Percentiles rank a stretch among this genome's conserved stretches.
Evolutionary conservation across 23 tunicate species (phyloP).

Genomic region (Trididemnum clinides): DNA sequence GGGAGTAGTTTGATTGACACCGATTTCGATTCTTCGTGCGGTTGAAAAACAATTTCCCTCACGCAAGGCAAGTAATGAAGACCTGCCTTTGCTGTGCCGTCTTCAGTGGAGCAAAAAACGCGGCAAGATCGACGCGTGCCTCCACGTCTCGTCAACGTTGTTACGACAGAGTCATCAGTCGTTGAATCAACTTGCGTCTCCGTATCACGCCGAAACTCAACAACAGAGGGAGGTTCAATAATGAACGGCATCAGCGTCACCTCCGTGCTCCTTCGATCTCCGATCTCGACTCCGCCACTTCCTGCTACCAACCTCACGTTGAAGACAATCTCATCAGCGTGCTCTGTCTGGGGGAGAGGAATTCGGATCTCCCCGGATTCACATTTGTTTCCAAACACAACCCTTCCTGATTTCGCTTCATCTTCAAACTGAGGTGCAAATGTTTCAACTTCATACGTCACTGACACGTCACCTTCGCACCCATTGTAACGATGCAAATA

Average conservation of each 20-base stretch:
- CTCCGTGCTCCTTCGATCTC: background rate
- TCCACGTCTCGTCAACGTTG: background rate
- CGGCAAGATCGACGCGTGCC: slow-evolving; percentile 32
- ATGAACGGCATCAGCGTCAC: slow-evolving; percentile 3
- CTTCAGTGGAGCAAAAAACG: slow-evolving; percentile 24
- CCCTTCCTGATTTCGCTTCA: slow-evolving; percentile 7
- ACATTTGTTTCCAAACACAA: slow-evolving; percentile 43
- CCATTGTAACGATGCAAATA: slow-evolving; percentile 57
- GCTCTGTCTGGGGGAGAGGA: slow-evolving; percentile 21
- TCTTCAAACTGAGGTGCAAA: slow-evolving; percentile 67
- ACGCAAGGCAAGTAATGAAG: slow-evolving; percentile 18
- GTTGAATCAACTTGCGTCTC: background rate
- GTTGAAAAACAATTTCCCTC: slow-evolving; percentile 15
- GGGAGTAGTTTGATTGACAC: slow-evolving; percentile 32
- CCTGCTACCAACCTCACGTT: slow-evolving; percentile 62
- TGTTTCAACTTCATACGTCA: slow-evolving; percentile 82
- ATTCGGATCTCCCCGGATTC: slow-evolving; percentile 18
- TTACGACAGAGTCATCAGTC: background rate
- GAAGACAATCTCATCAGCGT: slow-evolving; percentile 11
- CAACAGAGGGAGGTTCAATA: slow-evolving; percentile 36
- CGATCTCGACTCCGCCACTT: slow-evolving; percentile 49
- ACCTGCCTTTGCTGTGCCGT: slow-evolving; percentile 46
- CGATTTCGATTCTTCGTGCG: slow-evolving; percentile 45
- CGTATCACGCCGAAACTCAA: background rate
- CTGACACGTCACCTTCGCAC: slow-evolving; percentile 56